Evolutionary conservation across 1,140 invertebrate genomes (phyloP).

Genomic region (Musca vetustissima): DNA sequence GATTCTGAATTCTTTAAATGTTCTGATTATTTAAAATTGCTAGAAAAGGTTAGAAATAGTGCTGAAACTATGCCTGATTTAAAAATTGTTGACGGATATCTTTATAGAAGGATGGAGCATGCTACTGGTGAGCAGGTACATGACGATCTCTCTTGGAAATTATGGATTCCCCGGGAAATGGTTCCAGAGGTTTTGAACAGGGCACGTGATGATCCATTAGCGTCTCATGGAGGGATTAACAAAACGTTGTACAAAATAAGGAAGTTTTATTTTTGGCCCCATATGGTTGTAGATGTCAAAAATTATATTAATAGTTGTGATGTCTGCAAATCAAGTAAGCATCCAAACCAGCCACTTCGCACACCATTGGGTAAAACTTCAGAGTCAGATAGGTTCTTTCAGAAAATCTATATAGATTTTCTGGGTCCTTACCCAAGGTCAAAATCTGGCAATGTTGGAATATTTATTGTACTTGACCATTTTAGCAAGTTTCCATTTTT

Average conservation of each 20-base stretch:
- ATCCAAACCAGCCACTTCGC: background rate
- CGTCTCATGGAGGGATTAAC: background rate
- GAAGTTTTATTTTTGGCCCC: background rate
- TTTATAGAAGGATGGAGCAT: background rate
- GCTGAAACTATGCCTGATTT: background rate
- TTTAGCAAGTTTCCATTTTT: slow-evolving; percentile 12
- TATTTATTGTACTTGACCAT: slow-evolving; percentile 3
- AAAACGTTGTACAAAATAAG: slow-evolving; percentile 13
- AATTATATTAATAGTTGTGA: background rate
- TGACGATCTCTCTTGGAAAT: slow-evolving; percentile 6
- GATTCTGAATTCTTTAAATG: slow-evolving; percentile 7
- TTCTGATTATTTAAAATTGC: background rate
- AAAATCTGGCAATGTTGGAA: slow-evolving; percentile 12
- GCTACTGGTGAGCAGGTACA: slow-evolving; percentile 3
- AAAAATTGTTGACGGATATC: background rate
- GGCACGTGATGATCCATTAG: background rate
- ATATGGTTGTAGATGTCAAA: background rate
- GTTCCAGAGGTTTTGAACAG: background rate
- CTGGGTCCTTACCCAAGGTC: slow-evolving; percentile 16
- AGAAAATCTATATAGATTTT: slow-evolving; percentile 5
- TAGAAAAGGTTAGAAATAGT: background rate
- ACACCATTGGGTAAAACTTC: slow-evolving; percentile 3
- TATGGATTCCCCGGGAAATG: slow-evolving; percentile 1
- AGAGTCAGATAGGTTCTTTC: background rate
- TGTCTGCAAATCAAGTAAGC: slow-evolving; percentile 4